Percentiles rank a stretch among this genome's conserved stretches.
Conservation (phyloP, 2,888 invertebrate genomes). For the Meiosimyza platycephala region DNA sequence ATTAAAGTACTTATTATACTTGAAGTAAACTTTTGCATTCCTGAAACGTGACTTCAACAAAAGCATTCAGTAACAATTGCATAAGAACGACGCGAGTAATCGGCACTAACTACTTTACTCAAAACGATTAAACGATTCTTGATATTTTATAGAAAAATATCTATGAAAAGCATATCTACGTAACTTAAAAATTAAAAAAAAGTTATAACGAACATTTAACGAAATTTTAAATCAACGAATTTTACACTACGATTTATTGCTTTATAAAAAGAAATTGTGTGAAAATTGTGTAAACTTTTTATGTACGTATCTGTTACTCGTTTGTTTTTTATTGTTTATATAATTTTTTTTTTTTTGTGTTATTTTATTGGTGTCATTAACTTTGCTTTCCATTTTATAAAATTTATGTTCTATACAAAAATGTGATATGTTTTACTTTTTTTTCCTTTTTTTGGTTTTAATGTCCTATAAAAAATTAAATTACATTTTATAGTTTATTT, state of each 20-base stretch:
- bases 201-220: background rate
- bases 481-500: too few species aligned
- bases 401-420: too few species aligned
- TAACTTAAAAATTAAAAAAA: too few species aligned
- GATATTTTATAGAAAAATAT: too few species aligned
- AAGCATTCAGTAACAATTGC: slow-evolving; percentile 15
- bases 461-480: too few species aligned
- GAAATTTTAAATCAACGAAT: background rate
- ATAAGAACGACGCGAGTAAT: background rate
- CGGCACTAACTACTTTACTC: background rate
- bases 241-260: background rate
- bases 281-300: background rate
- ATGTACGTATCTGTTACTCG: background rate
- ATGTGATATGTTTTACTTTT: too few species aligned
- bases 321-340: background rate
- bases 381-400: too few species aligned
- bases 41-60: background rate
- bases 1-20: background rate
- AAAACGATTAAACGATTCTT: background rate
- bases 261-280: background rate
- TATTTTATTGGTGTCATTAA: background rate
- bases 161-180: too few species aligned
- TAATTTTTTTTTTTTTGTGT: background rate
- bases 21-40: background rate
- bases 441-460: too few species aligned